Evolutionary conservation across 1,140 invertebrate species (phyloP), one percentile per base, ranked within the genome.

Genomic region (Theocolax elegans): DNA sequence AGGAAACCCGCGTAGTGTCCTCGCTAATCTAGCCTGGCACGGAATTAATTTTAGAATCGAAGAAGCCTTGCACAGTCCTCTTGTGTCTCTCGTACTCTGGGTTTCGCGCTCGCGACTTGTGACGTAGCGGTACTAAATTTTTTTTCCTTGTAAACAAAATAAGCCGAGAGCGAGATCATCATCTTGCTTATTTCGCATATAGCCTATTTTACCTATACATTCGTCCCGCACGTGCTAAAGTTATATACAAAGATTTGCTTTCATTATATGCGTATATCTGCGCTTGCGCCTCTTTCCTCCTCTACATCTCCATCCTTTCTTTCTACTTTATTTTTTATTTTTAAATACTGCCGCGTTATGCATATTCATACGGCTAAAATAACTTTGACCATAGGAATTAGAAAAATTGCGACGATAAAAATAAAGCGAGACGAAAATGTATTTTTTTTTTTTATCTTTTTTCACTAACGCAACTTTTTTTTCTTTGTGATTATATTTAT

Each of bases 21-120:
- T 76, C 58, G 75, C 78, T 82, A 80, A 82, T 82, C 76, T 81
- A 75, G 74, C 76, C 72, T 40, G 72, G 65, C 71, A 51, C 67
- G 75, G 76, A 83, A 83, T 83, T 82, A 82, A 83, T 82, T 82
- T 82, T 81, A 80, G 71, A 74, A 80, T 72, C 60, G 59, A 35
- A 62, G 75, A 81, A 79, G 78, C 78, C 76, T 69, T 75, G 71
- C 76, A 64, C 75, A 68, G 29, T 10, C n/a, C 31, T 64, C 19
- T 64, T 51, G 12, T 25, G 38, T 44, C 29, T 23, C 25, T 62
- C 10, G 29, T 29, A 13, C 29, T 23, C 12, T 49, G 21, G 1
- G 2, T 21, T 49, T 21, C 23, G 3, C 19, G 13, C 13, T 12
- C 51, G 27, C 25, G 27, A 31, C 38, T 35, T 2, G 29, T 12